phyloP scores from a whole-genome alignment of 1,140 invertebrate species.

The Whitmania pigra region DNA sequence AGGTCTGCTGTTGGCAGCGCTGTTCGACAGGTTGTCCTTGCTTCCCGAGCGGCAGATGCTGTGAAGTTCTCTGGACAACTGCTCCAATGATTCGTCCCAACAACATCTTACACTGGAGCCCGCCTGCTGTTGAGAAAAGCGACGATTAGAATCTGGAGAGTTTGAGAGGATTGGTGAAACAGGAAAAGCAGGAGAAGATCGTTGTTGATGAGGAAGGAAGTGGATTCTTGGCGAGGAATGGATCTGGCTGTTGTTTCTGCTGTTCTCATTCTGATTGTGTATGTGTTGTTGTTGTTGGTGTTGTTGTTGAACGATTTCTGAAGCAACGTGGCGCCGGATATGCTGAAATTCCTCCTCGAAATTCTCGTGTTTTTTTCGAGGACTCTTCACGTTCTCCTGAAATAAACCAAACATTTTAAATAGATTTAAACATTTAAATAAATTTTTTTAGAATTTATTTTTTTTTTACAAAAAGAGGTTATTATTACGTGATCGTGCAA shows the following conservation, averaged over 20 bases:
- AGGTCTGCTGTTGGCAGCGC: neutral
- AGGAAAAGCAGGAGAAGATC: neutral
- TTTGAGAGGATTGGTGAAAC: neutral
- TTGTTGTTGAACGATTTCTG: no score
- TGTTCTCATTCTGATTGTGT: no score
- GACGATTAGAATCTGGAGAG: neutral
- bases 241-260: neutral
- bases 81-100: neutral
- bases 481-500: no score
- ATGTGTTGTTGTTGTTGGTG: no score
- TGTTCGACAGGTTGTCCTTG: neutral
- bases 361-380: no score
- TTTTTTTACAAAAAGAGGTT: no score
- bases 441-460: no score
- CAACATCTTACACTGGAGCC: neutral
- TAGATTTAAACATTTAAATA: no score
- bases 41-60: neutral
- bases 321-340: no score
- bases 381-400: no score
- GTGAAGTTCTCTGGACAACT: neutral
- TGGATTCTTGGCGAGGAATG: neutral
- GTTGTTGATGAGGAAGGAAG: conserved; percentile 5
- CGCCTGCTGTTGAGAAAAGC: neutral
- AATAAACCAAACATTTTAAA: no score
- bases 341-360: no score